phyloP scores from a whole-genome alignment of 1,140 invertebrate species.

The Kradibia gibbosae region DNA sequence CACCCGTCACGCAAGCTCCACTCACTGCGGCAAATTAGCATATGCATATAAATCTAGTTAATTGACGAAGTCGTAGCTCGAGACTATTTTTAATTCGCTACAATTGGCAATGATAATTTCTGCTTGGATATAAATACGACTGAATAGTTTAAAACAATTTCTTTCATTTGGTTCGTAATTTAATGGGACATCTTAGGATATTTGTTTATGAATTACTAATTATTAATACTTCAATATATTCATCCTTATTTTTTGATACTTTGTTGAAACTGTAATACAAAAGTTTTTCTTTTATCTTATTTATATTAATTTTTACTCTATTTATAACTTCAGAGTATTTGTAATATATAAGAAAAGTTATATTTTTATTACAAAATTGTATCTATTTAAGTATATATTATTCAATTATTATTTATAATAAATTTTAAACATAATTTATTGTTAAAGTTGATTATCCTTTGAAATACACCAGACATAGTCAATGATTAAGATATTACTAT shows the following conservation, averaged over 20 bases:
- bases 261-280: too few species aligned
- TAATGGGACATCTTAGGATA: neutral
- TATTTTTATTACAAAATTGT: too few species aligned
- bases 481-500: too few species aligned
- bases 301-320: neutral
- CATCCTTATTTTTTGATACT: too few species aligned
- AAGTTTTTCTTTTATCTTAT: too few species aligned
- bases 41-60: slow-evolving; percentile 45
- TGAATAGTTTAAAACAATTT: neutral
- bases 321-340: neutral
- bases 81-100: slow-evolving; percentile 37
- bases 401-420: too few species aligned
- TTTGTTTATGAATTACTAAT: neutral
- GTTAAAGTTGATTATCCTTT: too few species aligned
- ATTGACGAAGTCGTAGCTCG: slow-evolving; percentile 34
- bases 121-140: neutral
- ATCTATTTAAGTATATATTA: too few species aligned
- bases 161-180: neutral
- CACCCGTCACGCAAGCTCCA: slow-evolving; percentile 11
- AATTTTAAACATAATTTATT: too few species aligned
- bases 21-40: slow-evolving; percentile 28
- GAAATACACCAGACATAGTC: too few species aligned
- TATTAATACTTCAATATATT: too few species aligned
- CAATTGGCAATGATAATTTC: neutral
- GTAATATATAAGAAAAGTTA: neutral